Percentiles rank a stretch among this genome's conserved stretches.
phyloP scores from a whole-genome alignment of 2,888 invertebrate genomes.

The Nomada ruficornis region DNA sequence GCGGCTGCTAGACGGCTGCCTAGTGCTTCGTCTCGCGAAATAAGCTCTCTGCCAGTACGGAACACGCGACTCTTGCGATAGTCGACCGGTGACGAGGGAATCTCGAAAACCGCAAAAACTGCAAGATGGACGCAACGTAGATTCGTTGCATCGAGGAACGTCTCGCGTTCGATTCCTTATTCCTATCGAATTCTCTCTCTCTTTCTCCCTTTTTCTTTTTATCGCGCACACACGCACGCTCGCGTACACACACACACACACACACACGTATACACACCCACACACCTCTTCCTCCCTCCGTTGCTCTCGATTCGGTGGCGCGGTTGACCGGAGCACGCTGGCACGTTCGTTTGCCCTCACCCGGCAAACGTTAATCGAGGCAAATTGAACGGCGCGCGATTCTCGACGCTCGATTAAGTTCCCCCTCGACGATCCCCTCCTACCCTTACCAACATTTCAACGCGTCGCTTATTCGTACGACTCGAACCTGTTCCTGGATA shows the following conservation, averaged over 20 bases:
- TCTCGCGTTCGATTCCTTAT: constrained; percentile 20
- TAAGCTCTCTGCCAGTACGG: constrained; percentile 24
- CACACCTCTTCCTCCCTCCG: constrained; percentile 3
- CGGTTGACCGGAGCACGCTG: neutral
- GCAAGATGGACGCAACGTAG: neutral
- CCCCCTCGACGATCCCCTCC: constrained; percentile 54
- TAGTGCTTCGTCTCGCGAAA: constrained; percentile 24
- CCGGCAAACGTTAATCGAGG: constrained; percentile 71
- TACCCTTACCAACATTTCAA: constrained; percentile 25
- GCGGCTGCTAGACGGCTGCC: constrained; percentile 66
- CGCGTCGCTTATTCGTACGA: constrained; percentile 22
- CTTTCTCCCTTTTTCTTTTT: no score
- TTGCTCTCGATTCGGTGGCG: constrained; percentile 18
- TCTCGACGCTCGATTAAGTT: constrained; percentile 70
- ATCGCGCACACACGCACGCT: neutral
- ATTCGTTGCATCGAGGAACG: neutral
- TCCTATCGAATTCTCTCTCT: no score
- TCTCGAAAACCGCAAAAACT: constrained; percentile 7
- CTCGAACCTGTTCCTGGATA: constrained; percentile 28
- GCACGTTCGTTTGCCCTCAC: constrained; percentile 43
- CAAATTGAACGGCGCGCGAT: constrained; percentile 70
- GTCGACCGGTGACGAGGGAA: neutral
- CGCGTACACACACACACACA: neutral
- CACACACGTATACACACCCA: neutral
- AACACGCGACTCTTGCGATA: neutral